phyloP scores from a whole-genome alignment of 2,888 invertebrate genomes.

The Drosophila affinis region DNA sequence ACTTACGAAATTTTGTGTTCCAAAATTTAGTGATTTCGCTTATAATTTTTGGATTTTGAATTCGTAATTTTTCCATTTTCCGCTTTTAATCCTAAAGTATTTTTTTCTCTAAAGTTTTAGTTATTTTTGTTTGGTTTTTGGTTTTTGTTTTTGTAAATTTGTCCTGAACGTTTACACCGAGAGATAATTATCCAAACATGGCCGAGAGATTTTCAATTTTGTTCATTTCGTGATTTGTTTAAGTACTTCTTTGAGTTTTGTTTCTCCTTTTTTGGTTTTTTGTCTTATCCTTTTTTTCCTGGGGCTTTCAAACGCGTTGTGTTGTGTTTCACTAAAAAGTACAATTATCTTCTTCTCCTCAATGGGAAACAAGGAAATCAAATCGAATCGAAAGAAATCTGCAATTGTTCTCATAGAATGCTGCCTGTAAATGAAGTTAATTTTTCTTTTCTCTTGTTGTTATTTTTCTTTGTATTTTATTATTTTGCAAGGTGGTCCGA shows the following conservation, averaged over 20 bases:
- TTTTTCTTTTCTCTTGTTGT: conserved; percentile 19
- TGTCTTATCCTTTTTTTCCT: conserved; percentile 41
- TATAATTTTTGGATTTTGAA: conserved; percentile 73
- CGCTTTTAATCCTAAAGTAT: conserved; percentile 61
- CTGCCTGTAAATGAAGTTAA: conserved; percentile 82
- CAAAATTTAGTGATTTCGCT: conserved; percentile 81
- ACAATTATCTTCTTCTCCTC: conserved; percentile 56
- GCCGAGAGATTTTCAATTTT: conserved; percentile 81
- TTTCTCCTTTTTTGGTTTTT: conserved; percentile 49
- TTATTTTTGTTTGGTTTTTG: conserved; percentile 49
- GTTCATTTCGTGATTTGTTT: conserved; percentile 59
- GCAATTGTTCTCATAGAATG: conserved; percentile 67
- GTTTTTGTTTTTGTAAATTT: conserved; percentile 63
- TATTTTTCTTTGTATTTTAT: conserved; percentile 5
- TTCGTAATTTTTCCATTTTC: conserved; percentile 46
- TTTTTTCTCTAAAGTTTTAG: conserved; percentile 51
- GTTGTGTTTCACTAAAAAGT: conserved; percentile 61
- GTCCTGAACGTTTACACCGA: conserved; percentile 83
- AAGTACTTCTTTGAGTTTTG: conserved; percentile 46
- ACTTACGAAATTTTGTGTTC: conserved; percentile 79
- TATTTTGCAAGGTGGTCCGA: conserved; percentile 46
- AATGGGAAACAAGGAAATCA: conserved; percentile 32
- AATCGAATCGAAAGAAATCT: conserved; percentile 43
- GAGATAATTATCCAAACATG: conserved; percentile 84
- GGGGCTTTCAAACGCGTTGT: conserved; percentile 65